Base-by-base conservation (phyloP, 1,140 invertebrate species). In the Drosophila nigromelanica region DNA sequence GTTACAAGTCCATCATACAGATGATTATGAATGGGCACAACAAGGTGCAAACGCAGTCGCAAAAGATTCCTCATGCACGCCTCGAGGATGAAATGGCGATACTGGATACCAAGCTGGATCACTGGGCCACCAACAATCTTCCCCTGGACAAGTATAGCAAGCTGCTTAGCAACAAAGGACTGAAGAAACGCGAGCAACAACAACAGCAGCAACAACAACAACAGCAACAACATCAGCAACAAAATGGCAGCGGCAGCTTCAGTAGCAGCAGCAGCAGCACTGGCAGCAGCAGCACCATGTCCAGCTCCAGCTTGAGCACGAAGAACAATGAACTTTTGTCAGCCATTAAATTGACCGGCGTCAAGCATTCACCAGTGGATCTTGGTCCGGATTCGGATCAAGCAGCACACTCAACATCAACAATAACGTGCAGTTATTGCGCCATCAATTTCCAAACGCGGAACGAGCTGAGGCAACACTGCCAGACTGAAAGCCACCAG, bases 401-500 rank as follows among this genome's bases (percentile, higher is more conserved):
- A 15, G 73, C 70, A 42, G 80, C 71, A 24, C 78, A 78, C 47
- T 43, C 75, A n/a, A 60, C 82, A 12, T 63, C 81, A 37, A 73
- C 81, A 18, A 91, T 87, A 33, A 91, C 91, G 18, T 92, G 91
- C 47, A 93, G 93, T 30, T 95, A 95, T 81, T 96, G 95, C 91
- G 93, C 94, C 76, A 91, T 95, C 27, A 93, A 92, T 33, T 95
- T 95, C 81, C 85, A 90, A 42, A 93, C 93, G 58, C 92, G 94
- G 64, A 92, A 92, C 40, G 95, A 95, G 68, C 87, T 95, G 35
- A 92, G 94, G 37, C 92, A 92, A 45, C 95, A 96, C 90, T 95
- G 94, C 86, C 93, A 94, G 74, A 94, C 94, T 30, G 94, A 95
- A 80, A 92, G 92, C 45, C 95, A 96, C 86, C 95, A 95, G 91